Percentiles rank a stretch among this genome's conserved stretches.
Conservation (phyloP, 2,888 invertebrate species). For the Lycia hirtaria region DNA sequence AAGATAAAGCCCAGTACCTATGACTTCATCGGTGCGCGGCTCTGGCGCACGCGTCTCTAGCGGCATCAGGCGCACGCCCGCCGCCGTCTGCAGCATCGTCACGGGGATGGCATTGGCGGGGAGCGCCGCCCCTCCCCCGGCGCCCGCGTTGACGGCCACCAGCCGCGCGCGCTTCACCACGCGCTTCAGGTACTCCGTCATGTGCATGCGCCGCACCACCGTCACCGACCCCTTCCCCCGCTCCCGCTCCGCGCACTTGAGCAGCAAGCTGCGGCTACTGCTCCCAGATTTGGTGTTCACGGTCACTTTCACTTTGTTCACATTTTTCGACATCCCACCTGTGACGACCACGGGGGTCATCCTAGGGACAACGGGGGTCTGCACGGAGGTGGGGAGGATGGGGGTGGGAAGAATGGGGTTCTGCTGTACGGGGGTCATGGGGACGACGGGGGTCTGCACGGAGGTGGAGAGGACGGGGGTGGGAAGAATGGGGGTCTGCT, state of each 20-base stretch:
- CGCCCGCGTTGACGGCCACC: too few relatives aligned
- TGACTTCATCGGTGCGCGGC: background rate
- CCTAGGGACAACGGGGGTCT: background rate
- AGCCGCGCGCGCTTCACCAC: background rate
- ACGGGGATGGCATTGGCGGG: background rate
- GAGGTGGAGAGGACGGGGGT: too few relatives aligned
- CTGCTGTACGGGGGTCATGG: too few relatives aligned
- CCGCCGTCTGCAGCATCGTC: background rate
- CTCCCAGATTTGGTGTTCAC: background rate
- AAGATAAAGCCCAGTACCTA: too few relatives aligned
- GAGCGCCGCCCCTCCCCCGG: background rate
- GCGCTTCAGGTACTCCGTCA: too few relatives aligned
- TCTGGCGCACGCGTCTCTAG: too few relatives aligned
- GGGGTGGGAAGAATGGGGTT: too few relatives aligned
- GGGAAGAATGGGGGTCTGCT: too few relatives aligned
- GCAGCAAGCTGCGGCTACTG: background rate
- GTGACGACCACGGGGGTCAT: too few relatives aligned
- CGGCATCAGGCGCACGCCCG: background rate
- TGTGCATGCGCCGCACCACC: background rate
- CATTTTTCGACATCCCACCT: too few relatives aligned
- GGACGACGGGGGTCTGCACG: background rate
- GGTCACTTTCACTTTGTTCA: background rate
- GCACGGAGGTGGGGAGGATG: too few relatives aligned
- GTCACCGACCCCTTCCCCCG: background rate
- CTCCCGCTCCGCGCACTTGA: background rate